Evolutionary conservation across 1,140 invertebrate species (phyloP).

Genomic region (Drosophila repletoides): DNA sequence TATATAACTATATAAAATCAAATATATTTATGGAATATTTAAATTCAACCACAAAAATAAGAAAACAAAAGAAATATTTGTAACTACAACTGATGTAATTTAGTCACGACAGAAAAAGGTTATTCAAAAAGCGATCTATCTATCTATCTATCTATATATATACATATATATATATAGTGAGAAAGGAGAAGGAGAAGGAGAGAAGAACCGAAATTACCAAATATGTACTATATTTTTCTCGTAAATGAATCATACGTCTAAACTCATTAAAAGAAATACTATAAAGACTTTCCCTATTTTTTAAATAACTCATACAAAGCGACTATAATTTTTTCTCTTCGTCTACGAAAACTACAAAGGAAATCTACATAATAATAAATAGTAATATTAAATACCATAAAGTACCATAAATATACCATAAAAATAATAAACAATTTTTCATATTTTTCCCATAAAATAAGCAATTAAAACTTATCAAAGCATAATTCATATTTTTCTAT

Average conservation of each 20-base stretch:
- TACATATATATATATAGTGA: conserved; percentile 48
- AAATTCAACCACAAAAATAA: conserved; percentile 52
- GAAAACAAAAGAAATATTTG: conserved; percentile 9
- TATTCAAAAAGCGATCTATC: conserved; percentile 63
- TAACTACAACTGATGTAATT: conserved; percentile 41
- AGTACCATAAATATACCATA: conserved; percentile 25
- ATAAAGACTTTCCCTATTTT: conserved; percentile 33
- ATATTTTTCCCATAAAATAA: conserved; percentile 26
- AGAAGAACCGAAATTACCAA: conserved; percentile 28
- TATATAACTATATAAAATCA: conserved; percentile 37
- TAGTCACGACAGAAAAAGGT: conserved; percentile 20
- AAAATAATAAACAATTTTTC: conserved; percentile 33
- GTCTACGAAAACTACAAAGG: conserved; percentile 17
- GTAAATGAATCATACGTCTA: conserved; percentile 39
- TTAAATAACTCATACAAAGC: conserved; percentile 26
- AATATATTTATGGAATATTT: conserved; percentile 72
- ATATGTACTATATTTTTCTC: conserved; percentile 79
- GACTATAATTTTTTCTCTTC: conserved; percentile 29
- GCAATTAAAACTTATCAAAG: conserved; percentile 38
- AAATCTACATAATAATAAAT: conserved; percentile 29
- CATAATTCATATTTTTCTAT: conserved; percentile 73
- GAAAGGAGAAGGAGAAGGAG: no score
- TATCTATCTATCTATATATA: conserved; percentile 45
- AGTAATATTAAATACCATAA: conserved; percentile 26
- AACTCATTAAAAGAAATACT: conserved; percentile 10